Conservation (phyloP, 2,797 vertebrate genomes). For the Tolypeutes matacus region DNA sequence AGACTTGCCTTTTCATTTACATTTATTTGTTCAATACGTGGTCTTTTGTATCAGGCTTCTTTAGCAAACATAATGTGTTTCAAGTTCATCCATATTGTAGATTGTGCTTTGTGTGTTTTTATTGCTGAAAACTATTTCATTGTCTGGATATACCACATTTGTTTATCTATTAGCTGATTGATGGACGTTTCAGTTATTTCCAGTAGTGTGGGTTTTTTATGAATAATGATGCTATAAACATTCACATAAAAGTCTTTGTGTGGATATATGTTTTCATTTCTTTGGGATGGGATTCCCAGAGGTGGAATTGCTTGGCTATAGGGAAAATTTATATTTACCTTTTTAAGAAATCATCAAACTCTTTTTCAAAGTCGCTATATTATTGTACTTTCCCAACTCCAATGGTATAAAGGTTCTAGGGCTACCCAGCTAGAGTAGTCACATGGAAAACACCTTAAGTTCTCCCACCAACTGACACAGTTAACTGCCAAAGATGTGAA, state of each 20-base stretch:
- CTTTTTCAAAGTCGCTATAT: background rate
- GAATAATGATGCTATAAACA: background rate
- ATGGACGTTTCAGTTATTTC: background rate
- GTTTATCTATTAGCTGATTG: background rate
- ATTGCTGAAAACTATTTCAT: background rate
- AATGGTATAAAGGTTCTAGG: background rate
- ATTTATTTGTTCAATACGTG: background rate
- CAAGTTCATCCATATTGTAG: background rate
- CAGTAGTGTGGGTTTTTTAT: background rate
- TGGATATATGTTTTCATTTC: background rate
- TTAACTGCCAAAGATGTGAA: background rate
- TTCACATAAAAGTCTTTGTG: background rate
- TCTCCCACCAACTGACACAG: too few relatives aligned
- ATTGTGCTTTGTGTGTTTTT: background rate
- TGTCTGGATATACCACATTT: background rate
- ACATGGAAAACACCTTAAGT: background rate
- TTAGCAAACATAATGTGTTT: background rate
- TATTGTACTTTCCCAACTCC: background rate
- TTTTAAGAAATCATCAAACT: background rate
- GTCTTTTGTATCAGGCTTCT: background rate
- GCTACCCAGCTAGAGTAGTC: background rate
- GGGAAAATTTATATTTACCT: background rate
- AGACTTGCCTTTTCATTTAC: background rate
- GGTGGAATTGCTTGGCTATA: background rate
- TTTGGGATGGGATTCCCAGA: background rate